Percentiles rank a stretch among this genome's conserved stretches.
Evolutionary conservation across 2,113 vertebrate genomes (phyloP).

Genomic region (Thalassoma bifasciatum): DNA sequence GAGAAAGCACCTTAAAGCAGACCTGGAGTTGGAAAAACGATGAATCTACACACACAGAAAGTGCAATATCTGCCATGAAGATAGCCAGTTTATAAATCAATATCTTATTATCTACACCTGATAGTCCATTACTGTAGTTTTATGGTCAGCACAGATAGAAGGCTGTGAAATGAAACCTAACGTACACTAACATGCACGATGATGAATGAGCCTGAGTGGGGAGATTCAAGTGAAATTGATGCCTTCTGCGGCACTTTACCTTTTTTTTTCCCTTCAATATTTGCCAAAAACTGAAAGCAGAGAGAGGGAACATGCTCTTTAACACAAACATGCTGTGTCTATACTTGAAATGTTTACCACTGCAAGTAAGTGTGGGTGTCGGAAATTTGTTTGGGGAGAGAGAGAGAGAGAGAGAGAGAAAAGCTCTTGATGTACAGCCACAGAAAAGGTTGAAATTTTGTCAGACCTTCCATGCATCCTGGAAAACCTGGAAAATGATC

Average conservation of each 20-base stretch:
- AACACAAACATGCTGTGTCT: background rate
- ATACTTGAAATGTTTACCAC: conserved; percentile 1
- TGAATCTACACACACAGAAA: conserved; percentile 17
- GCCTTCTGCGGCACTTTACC: conserved; percentile 21
- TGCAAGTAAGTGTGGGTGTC: background rate
- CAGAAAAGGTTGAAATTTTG: background rate
- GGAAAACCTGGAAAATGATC: no score
- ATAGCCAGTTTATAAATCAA: conserved; percentile 50
- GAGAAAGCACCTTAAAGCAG: conserved; percentile 27
- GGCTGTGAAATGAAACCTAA: conserved; percentile 11
- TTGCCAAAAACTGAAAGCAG: conserved; percentile 15
- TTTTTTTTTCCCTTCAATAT: conserved; percentile 26
- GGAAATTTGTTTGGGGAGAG: background rate
- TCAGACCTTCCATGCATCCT: no score
- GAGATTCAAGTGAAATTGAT: conserved; percentile 5
- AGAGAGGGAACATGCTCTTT: conserved; percentile 18
- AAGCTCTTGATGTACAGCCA: background rate
- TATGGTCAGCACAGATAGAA: conserved; percentile 9
- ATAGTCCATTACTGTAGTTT: conserved; percentile 17
- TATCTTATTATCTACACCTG: conserved; percentile 33
- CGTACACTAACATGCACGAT: background rate
- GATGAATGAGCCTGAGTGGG: conserved; percentile 5
- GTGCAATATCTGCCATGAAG: background rate
- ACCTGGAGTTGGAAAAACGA: conserved; percentile 1
- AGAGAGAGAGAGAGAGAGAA: background rate